phyloP scores from a whole-genome alignment of 2,113 vertebrate genomes.

The Myiagra hebetior region DNA sequence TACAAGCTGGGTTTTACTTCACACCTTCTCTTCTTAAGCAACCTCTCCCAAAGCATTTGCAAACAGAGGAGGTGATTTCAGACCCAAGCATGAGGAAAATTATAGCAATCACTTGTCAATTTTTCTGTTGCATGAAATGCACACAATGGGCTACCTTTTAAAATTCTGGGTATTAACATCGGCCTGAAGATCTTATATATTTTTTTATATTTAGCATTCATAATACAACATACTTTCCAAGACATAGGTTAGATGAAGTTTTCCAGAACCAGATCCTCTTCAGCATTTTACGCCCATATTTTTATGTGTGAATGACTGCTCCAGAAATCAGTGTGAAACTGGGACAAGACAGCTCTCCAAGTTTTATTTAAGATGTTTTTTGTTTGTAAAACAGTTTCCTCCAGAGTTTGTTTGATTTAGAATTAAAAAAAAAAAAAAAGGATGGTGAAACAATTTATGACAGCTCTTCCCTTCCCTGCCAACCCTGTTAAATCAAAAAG shows the following conservation, averaged over 20 bases:
- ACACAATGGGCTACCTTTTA: not conserved
- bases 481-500: not conserved
- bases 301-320: not conserved
- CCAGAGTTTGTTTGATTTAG: not conserved
- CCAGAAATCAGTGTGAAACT: not conserved
- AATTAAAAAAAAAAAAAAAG: not conserved
- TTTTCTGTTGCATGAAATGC: not conserved
- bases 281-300: not conserved
- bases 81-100: not conserved
- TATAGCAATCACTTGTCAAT: not conserved
- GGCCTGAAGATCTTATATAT: not conserved
- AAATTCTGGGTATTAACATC: not conserved
- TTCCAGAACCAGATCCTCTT: not conserved
- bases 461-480: not conserved
- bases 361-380: not conserved
- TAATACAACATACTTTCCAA: not conserved
- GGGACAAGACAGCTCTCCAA: not conserved
- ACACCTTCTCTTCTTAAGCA: not conserved
- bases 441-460: not conserved
- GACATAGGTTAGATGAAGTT: not conserved
- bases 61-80: not conserved
- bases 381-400: not conserved
- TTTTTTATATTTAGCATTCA: not conserved
- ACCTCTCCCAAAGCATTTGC: not conserved
- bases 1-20: not conserved